Evolutionary conservation across 2,113 vertebrate species (phyloP).

Genomic region (Chunga burmeisteri): DNA sequence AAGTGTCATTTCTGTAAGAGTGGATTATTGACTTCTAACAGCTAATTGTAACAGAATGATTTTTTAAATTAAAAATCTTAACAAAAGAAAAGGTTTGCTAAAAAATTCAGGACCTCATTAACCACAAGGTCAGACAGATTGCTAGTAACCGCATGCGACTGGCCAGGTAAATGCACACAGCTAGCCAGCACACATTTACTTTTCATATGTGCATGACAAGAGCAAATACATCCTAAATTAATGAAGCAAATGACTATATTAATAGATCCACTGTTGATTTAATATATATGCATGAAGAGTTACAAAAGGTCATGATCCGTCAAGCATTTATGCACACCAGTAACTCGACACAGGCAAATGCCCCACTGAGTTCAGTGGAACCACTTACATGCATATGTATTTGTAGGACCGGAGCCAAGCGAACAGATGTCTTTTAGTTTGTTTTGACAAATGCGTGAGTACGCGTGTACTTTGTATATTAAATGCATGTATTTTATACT

Average conservation of each 20-base stretch:
- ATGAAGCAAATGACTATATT: neutral
- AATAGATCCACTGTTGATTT: neutral
- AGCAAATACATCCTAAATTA: neutral
- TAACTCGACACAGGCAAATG: neutral
- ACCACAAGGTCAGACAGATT: neutral
- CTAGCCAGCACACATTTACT: neutral
- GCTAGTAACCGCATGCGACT: neutral
- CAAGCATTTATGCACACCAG: neutral
- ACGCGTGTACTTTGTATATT: neutral
- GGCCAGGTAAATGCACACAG: neutral
- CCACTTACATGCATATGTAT: neutral
- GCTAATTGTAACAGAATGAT: neutral
- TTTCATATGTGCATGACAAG: neutral
- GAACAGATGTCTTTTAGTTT: slow-evolving; percentile 40
- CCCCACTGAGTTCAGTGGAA: neutral
- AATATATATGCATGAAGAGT: neutral
- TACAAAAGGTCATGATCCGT: neutral
- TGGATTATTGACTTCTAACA: neutral
- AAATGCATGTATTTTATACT: slow-evolving; percentile 1
- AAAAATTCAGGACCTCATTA: neutral
- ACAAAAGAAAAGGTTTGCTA: neutral
- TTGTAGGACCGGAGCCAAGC: slow-evolving; percentile 8
- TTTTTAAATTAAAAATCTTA: neutral
- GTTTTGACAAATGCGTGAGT: slow-evolving; percentile 12
- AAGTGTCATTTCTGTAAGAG: neutral